Base-by-base conservation (phyloP, 2,113 vertebrate species). In the Pachypanchax playfairii region DNA sequence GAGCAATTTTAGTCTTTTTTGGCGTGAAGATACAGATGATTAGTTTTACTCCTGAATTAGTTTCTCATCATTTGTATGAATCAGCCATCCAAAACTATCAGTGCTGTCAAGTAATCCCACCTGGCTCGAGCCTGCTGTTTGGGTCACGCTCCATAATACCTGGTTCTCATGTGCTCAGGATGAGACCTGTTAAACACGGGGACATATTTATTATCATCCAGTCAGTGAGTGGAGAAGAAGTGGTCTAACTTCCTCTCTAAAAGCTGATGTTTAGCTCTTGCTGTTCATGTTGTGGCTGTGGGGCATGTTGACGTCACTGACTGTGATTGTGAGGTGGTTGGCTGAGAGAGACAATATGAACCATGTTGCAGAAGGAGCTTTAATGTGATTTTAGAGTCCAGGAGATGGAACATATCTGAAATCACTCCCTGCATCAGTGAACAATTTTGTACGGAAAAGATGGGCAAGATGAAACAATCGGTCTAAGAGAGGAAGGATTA, bases 171-270 rank as follows among this genome's bases (percentile, higher is more conserved):
- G n/a, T 70, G 69, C 80, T 53, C 68, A 54, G 69, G 80, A 78
- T 65, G 70, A n/a, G 29, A 55, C 74, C 69, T 84, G 77, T 83
- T 42, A 85, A 83, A 87, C 77, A 82, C 71, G 77, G 55, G 83
- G 84, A 84, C 69, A 87, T 79, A 79, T 80, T 80, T 70, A 65
- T 85, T 78, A 68, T 83, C 66, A 83, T 83, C 75, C 73, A 77
- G 83, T 85, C 68, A 68, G 51, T 74, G 82, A 78, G 56, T 2
- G 25, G 77, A 75, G 65, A 46, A n/a, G 46, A 77, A 81, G 68
- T 43, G 65, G 8, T 41, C 9, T 36, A 6, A 31, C 12, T 13
- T 7, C 28, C 59, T 71, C 17, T 24, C 28, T 5, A 57, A 59
- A 64, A 22, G 41, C 29, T 43, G 51, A 70, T 50, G 22, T 68